These are phyloP conservation scores for Cryptophagus acutangulus DNA, from an alignment of 2,888 invertebrate genomes.

Conservation along the genomic window DNA sequence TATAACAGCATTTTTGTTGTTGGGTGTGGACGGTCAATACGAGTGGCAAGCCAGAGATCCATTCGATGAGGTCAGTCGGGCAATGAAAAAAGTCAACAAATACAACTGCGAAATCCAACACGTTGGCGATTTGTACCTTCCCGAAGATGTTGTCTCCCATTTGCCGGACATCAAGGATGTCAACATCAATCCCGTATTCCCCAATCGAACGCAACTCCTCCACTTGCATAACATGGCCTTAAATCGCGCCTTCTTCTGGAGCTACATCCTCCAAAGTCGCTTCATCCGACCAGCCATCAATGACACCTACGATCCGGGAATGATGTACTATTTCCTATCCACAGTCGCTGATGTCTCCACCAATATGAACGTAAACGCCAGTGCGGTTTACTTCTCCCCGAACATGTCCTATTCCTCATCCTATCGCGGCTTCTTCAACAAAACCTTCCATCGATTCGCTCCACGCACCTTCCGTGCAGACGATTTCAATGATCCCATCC, in stretches of 20 bases:
- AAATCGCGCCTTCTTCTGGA: constrained; percentile 93
- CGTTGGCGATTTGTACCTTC: constrained; percentile 75
- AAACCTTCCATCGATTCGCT: constrained; percentile 86
- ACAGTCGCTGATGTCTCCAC: constrained; percentile 92
- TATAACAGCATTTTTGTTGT: too few relatives aligned
- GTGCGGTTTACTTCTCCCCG: constrained; percentile 89
- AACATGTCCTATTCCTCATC: constrained; percentile 93
- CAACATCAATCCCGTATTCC: constrained; percentile 89
- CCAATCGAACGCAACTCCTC: constrained; percentile 87
- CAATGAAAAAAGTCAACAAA: constrained; percentile 74
- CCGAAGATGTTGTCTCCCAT: constrained; percentile 82
- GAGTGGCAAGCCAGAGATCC: constrained; percentile 89
- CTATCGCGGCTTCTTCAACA: constrained; percentile 93
- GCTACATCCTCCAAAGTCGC: constrained; percentile 84
- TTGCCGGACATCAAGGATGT: constrained; percentile 90
- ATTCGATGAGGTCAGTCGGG: constrained; percentile 82
- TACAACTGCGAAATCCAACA: constrained; percentile 91
- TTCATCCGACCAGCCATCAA: constrained; percentile 87
- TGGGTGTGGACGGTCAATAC: constrained; percentile 67
- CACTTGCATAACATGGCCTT: constrained; percentile 97
- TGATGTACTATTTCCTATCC: constrained; percentile 96
- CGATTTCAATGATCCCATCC: constrained; percentile 94
- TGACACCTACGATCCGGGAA: constrained; percentile 92
- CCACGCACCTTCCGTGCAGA: constrained; percentile 87
- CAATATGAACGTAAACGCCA: constrained; percentile 87